These are phyloP conservation scores for Abramis brama DNA, from an alignment of 2,113 vertebrate species.

Conservation along the genomic window DNA sequence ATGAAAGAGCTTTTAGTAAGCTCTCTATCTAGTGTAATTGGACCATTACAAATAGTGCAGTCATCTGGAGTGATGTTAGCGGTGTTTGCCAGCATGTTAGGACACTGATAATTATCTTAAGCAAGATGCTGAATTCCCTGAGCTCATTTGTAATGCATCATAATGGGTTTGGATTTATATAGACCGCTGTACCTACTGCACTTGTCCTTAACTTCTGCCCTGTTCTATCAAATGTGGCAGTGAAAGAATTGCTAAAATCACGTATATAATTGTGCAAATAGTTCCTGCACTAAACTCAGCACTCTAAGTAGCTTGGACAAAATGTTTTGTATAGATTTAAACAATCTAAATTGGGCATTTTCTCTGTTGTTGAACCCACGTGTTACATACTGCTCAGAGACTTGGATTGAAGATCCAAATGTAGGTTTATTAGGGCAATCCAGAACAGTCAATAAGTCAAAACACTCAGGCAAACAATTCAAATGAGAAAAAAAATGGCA, in stretches of 20 bases:
- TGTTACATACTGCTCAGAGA: too few relatives aligned
- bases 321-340: not conserved
- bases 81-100: conserved; percentile 1
- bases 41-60: conserved; percentile 22
- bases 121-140: conserved; percentile 4
- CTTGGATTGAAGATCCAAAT: too few relatives aligned
- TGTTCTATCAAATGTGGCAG: conserved; percentile 19
- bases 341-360: not conserved
- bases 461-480: too few relatives aligned
- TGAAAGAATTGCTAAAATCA: not conserved
- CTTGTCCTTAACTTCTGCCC: not conserved
- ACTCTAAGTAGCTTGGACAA: not conserved
- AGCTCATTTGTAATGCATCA: conserved; percentile 33
- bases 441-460: too few relatives aligned
- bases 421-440: too few relatives aligned
- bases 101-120: conserved; percentile 35
- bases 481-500: too few relatives aligned
- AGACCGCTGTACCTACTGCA: not conserved
- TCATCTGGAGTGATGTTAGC: not conserved
- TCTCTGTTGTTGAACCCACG: not conserved
- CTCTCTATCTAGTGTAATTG: conserved; percentile 41
- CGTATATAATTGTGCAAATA: conserved; percentile 40
- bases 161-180: conserved; percentile 32
- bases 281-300: not conserved
- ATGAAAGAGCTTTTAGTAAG: conserved; percentile 11